phyloP scores from a whole-genome alignment of 1,140 invertebrate species.

The Drosophila truncata region DNA sequence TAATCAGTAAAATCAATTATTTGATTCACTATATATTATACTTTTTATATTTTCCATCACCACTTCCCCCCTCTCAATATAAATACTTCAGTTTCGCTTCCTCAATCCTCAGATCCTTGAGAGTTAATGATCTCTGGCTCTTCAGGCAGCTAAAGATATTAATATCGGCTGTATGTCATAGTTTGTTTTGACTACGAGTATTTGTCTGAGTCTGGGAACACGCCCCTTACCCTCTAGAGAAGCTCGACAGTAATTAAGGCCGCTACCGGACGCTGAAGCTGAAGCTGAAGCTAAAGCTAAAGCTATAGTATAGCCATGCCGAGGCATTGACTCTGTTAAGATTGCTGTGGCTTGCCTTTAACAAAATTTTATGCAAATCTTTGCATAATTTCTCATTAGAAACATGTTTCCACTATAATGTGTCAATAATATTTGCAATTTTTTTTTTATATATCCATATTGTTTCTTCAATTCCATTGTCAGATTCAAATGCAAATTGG shows the following conservation, averaged over 20 bases:
- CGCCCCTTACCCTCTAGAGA: constrained; percentile 59
- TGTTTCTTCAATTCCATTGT: constrained; percentile 57
- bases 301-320: constrained; percentile 5
- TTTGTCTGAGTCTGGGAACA: constrained; percentile 57
- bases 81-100: constrained; percentile 19
- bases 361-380: constrained; percentile 58
- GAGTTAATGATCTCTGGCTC: constrained; percentile 41
- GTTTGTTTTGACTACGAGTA: constrained; percentile 72
- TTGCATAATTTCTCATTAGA: constrained; percentile 80
- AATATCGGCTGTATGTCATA: constrained; percentile 61
- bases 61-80: not conserved
- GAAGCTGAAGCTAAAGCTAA: constrained; percentile 27
- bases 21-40: not conserved
- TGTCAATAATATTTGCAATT: constrained; percentile 72
- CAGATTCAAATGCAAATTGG: constrained; percentile 60
- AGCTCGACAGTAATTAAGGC: constrained; percentile 70
- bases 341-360: constrained; percentile 49
- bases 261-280: constrained; percentile 70
- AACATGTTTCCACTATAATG: constrained; percentile 80
- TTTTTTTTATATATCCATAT: constrained; percentile 43
- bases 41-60: too few species aligned
- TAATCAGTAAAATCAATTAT: too few species aligned
- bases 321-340: constrained; percentile 42
- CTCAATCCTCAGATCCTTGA: constrained; percentile 47
- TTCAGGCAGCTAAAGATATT: constrained; percentile 63